Percentiles rank a stretch among this genome's conserved stretches.
Conservation (phyloP, 2,113 vertebrate genomes). For the Caloenas nicobarica region DNA sequence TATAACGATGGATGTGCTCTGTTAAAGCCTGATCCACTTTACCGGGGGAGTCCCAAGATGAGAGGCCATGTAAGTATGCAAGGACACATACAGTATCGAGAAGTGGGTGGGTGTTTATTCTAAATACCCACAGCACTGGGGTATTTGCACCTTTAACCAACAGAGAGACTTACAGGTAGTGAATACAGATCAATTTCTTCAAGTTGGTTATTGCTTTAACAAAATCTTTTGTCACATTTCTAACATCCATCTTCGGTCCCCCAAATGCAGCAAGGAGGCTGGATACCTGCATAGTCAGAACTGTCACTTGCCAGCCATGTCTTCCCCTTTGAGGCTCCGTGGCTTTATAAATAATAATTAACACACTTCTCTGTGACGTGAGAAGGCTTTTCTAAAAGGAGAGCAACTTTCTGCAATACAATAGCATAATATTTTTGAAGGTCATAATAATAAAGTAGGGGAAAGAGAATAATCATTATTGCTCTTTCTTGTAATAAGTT, state of each 20-base stretch:
- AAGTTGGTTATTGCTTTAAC: slow-evolving; percentile 61
- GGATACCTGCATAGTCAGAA: slow-evolving; percentile 37
- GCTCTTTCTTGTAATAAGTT: slow-evolving; percentile 40
- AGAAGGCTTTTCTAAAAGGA: slow-evolving; percentile 40
- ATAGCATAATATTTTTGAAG: slow-evolving; percentile 5
- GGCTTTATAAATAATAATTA: slow-evolving; percentile 40
- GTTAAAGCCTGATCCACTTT: slow-evolving; percentile 37
- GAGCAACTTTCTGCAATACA: slow-evolving; percentile 28
- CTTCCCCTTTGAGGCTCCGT: neutral
- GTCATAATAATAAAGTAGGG: slow-evolving; percentile 41
- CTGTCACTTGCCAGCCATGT: neutral
- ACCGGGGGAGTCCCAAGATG: neutral
- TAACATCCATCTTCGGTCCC: slow-evolving; percentile 4
- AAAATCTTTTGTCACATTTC: slow-evolving; percentile 24
- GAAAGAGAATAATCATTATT: slow-evolving; percentile 58
- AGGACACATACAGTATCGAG: slow-evolving; percentile 55
- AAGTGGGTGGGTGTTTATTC: slow-evolving; percentile 66
- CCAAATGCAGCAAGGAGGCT: neutral
- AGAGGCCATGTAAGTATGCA: slow-evolving; percentile 61
- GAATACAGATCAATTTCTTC: slow-evolving; percentile 48
- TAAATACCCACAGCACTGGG: slow-evolving; percentile 59
- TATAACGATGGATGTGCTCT: slow-evolving; percentile 53
- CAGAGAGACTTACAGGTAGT: slow-evolving; percentile 59
- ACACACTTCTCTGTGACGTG: slow-evolving; percentile 14
- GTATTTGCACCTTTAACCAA: slow-evolving; percentile 65